Percentiles rank a stretch among this genome's conserved stretches.
Evolutionary conservation across 1,140 invertebrate species (phyloP).

Genomic region (Glossosoma conforme): DNA sequence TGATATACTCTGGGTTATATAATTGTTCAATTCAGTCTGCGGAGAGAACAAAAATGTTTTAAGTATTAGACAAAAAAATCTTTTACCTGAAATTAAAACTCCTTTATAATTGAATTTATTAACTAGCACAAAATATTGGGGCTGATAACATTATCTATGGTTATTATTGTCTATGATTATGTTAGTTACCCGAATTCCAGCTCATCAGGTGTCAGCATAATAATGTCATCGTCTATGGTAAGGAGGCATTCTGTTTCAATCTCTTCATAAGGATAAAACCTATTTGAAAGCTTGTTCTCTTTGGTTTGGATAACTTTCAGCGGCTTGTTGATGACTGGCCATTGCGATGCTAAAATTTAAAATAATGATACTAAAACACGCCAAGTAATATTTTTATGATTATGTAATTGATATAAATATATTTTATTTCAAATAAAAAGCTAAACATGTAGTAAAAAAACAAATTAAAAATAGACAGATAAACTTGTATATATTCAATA

Average conservation of each 20-base stretch:
- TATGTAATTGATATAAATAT: not conserved
- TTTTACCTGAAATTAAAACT: not conserved
- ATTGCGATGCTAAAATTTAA: constrained; percentile 76
- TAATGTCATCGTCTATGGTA: constrained; percentile 90
- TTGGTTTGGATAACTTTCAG: constrained; percentile 86
- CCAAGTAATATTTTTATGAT: not conserved
- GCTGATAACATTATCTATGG: too few species aligned
- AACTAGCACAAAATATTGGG: too few species aligned
- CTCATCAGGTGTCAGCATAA: constrained; percentile 91
- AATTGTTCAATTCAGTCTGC: too few species aligned
- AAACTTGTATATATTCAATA: too few species aligned
- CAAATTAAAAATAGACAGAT: too few species aligned
- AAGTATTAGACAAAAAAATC: constrained; percentile 9
- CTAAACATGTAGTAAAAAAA: too few species aligned
- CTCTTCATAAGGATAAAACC: constrained; percentile 89
- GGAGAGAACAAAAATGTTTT: too few species aligned
- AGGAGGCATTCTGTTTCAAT: constrained; percentile 90
- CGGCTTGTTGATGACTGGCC: constrained; percentile 85
- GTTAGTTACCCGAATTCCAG: constrained; percentile 81
- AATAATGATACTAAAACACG: constrained; percentile 18
- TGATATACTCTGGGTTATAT: too few species aligned
- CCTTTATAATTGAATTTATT: not conserved
- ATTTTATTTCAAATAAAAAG: not conserved
- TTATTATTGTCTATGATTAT: not conserved
- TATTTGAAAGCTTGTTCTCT: constrained; percentile 90